Percentiles rank a stretch among this genome's conserved stretches.
phyloP scores from a whole-genome alignment of 1,140 invertebrate genomes.

The Camponotus vicinus region DNA sequence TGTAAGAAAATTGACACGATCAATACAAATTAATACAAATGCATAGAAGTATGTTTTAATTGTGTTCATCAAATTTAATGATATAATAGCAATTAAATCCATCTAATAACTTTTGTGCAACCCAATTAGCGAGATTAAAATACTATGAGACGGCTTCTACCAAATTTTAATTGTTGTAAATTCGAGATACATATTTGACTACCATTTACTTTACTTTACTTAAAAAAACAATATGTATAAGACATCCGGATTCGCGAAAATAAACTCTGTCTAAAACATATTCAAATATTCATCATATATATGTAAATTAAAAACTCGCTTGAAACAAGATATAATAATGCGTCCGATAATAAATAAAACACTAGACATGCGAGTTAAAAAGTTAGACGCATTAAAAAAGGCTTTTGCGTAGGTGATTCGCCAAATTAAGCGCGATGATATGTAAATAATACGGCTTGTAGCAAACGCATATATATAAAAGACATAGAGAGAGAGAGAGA shows the following conservation, averaged over 20 bases:
- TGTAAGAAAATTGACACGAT: neutral
- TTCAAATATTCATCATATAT: constrained; percentile 35
- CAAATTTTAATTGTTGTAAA: neutral
- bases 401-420: constrained; percentile 39
- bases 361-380: constrained; percentile 33
- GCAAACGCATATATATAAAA: constrained; percentile 5
- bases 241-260: neutral
- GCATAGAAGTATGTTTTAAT: neutral
- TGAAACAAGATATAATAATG: constrained; percentile 11
- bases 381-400: constrained; percentile 43
- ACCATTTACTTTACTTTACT: neutral
- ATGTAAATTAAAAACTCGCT: constrained; percentile 7
- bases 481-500: constrained; percentile 2
- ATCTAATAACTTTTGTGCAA: neutral
- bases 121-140: neutral
- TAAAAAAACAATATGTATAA: too few species aligned
- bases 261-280: neutral
- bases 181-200: neutral
- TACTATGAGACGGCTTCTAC: neutral
- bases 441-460: constrained; percentile 26
- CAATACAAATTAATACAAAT: too few species aligned
- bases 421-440: constrained; percentile 51
- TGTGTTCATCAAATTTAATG: neutral
- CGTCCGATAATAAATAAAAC: constrained; percentile 44
- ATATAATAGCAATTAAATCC: neutral